Conservation (phyloP, 2,113 vertebrate genomes). For the Neopipo cinnamomea region DNA sequence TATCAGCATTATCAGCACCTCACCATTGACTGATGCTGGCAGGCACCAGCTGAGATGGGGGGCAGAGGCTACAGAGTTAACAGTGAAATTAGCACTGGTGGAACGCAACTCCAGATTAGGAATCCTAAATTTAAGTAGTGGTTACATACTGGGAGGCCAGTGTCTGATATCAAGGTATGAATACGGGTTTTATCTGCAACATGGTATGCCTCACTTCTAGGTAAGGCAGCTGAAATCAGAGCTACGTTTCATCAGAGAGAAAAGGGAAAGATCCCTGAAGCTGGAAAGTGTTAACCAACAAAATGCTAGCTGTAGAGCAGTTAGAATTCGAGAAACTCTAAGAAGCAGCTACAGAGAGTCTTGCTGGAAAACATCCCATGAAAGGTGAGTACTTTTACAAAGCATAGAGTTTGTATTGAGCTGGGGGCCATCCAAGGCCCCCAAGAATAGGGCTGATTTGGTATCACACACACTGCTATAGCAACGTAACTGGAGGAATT, state of each 20-base stretch:
- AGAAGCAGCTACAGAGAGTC: not conserved
- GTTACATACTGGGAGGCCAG: not conserved
- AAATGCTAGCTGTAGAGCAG: not conserved
- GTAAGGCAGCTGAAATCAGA: not conserved
- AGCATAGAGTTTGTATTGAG: not conserved
- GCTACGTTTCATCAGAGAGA: not conserved
- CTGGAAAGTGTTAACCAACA: not conserved
- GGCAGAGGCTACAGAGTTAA: not conserved
- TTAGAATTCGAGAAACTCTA: not conserved
- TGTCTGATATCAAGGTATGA: not conserved
- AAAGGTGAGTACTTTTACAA: not conserved
- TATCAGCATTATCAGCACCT: not conserved
- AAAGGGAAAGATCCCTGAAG: not conserved
- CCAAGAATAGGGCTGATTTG: not conserved
- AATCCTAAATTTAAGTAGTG: not conserved
- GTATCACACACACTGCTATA: not conserved
- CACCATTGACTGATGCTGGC: not conserved
- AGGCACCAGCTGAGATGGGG: not conserved
- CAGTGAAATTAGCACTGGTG: not conserved
- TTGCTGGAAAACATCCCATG: not conserved
- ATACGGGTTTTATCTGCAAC: not conserved
- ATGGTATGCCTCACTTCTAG: not conserved
- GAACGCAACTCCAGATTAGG: not conserved
- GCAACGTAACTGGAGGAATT: not conserved
- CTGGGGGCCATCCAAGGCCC: not conserved